These are phyloP conservation scores for Piprites chloris DNA, from an alignment of 2,113 vertebrate genomes.

Conservation along the genomic window DNA sequence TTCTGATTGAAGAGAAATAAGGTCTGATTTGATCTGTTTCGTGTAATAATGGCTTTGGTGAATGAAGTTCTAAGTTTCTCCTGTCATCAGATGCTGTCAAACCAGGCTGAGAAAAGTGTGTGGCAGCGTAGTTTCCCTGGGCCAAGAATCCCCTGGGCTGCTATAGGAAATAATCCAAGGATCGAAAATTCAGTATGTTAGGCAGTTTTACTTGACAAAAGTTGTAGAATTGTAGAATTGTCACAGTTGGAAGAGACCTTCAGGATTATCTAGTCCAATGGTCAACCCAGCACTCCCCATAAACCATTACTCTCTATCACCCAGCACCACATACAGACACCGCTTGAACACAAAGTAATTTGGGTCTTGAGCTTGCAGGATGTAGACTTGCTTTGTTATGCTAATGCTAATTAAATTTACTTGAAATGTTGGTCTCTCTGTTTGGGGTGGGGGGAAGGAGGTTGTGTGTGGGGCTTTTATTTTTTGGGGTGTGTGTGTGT, in stretches of 20 bases:
- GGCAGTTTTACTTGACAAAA: background rate
- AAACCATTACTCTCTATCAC: background rate
- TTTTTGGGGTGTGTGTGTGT: background rate
- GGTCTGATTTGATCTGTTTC: background rate
- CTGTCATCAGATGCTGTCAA: background rate
- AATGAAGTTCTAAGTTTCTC: background rate
- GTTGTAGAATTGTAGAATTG: background rate
- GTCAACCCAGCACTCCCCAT: background rate
- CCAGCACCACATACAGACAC: background rate
- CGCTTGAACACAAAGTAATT: background rate
- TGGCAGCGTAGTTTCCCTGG: background rate
- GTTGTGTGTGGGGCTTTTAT: accelerated
- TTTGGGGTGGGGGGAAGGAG: background rate
- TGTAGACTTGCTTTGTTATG: background rate
- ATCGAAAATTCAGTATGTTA: background rate
- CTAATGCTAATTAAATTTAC: background rate
- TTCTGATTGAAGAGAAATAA: background rate
- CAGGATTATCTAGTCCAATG: background rate
- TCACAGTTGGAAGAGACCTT: background rate
- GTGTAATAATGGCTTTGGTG: background rate
- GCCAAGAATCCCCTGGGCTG: background rate
- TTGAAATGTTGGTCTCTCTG: background rate
- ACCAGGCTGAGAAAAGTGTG: background rate
- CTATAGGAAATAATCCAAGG: background rate
- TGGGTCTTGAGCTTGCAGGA: background rate